A percentile compares a stretch with the other conserved stretches of the same genome.
These are phyloP conservation scores for Cygnus atratus DNA, from an alignment of 2,113 vertebrate species.

Conservation along the genomic window DNA sequence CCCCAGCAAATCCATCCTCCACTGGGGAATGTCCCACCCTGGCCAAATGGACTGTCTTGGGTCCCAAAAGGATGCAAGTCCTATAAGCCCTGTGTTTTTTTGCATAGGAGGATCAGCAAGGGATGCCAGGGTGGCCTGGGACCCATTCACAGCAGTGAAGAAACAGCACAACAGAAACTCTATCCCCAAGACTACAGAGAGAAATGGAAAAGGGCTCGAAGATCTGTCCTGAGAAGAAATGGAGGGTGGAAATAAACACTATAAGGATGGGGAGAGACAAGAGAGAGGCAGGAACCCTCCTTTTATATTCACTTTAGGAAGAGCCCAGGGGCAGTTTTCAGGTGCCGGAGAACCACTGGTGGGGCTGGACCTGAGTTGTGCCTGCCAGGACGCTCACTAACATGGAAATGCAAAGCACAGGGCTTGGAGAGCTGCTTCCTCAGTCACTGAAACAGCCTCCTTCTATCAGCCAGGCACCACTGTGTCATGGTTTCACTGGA, in stretches of 20 bases:
- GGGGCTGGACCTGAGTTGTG: too few relatives aligned
- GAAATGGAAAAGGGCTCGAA: neutral
- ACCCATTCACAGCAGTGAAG: neutral
- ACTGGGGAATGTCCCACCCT: neutral
- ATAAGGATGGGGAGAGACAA: neutral
- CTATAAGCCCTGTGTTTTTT: neutral
- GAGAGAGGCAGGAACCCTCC: neutral
- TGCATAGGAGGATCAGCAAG: neutral
- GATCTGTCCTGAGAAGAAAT: neutral
- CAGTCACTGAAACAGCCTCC: neutral
- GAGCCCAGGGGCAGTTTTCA: too few relatives aligned
- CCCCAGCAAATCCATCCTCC: neutral
- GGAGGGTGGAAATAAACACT: neutral
- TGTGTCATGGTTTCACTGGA: neutral
- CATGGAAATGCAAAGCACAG: neutral
- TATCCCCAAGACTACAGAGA: neutral
- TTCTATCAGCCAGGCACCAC: neutral
- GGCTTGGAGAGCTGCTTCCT: neutral
- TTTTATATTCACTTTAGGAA: neutral
- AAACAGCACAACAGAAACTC: neutral
- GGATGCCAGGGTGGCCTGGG: too few relatives aligned
- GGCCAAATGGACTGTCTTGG: neutral
- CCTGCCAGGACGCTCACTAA: too few relatives aligned
- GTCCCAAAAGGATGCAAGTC: neutral
- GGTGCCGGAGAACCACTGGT: too few relatives aligned